phyloP scores from a whole-genome alignment of 1,140 invertebrate genomes.

The Sycophila sp. region DNA sequence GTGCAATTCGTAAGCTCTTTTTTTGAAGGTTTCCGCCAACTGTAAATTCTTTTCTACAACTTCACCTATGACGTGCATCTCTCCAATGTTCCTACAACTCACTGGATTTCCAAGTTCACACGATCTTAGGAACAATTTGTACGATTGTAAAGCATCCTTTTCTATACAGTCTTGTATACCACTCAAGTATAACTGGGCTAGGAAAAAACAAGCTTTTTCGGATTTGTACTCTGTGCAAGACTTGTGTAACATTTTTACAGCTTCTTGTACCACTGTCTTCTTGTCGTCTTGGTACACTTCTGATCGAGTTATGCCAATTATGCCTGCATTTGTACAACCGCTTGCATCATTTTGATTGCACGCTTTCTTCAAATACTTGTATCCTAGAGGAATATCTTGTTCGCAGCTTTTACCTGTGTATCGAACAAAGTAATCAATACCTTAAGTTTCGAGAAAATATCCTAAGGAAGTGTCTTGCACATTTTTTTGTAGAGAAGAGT shows the following conservation, averaged over 20 bases:
- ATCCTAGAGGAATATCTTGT: slow-evolving; percentile 56
- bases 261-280: slow-evolving; percentile 55
- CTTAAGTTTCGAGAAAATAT: no score
- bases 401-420: slow-evolving; percentile 52
- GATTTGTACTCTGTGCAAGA: slow-evolving; percentile 75
- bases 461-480: no score
- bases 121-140: slow-evolving; percentile 76
- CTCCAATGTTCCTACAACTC: slow-evolving; percentile 86
- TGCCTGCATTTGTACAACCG: slow-evolving; percentile 80
- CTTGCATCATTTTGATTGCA: slow-evolving; percentile 76
- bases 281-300: slow-evolving; percentile 65
- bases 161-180: slow-evolving; percentile 75
- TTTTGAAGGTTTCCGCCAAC: slow-evolving; percentile 77
- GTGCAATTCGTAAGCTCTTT: slow-evolving; percentile 75
- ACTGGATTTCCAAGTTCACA: slow-evolving; percentile 85
- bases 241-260: slow-evolving; percentile 75
- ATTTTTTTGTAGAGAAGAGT: neutral
- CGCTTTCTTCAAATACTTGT: slow-evolving; percentile 81
- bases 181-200: slow-evolving; percentile 80
- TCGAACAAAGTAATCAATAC: no score
- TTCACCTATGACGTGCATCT: slow-evolving; percentile 81
- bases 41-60: slow-evolving; percentile 78
- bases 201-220: slow-evolving; percentile 80
- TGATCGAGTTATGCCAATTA: slow-evolving; percentile 70
- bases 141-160: slow-evolving; percentile 77